These are phyloP conservation scores for Dolichomitus sp. DNA, from an alignment of 2,888 invertebrate species.

Conservation along the genomic window DNA sequence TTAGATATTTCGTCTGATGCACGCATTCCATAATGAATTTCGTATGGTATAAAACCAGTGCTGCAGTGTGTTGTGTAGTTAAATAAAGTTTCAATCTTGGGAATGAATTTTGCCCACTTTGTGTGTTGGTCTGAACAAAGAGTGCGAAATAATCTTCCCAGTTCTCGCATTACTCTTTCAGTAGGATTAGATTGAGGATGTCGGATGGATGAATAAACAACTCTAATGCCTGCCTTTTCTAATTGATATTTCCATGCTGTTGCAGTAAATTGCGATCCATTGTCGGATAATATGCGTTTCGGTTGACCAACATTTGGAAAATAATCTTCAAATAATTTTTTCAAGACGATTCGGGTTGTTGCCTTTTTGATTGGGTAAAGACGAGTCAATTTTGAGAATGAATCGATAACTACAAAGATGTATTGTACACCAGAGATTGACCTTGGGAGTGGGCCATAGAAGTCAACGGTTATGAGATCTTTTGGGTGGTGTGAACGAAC, in stretches of 20 bases:
- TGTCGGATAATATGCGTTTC: background rate
- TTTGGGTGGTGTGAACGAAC: slow-evolving; percentile 33
- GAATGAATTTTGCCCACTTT: too few relatives aligned
- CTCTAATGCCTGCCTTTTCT: background rate
- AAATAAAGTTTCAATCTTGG: too few relatives aligned
- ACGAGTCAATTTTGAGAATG: slow-evolving; percentile 28
- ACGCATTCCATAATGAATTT: too few relatives aligned
- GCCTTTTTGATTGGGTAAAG: background rate
- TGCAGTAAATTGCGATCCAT: background rate
- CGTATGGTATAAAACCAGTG: too few relatives aligned
- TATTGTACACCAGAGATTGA: slow-evolving; percentile 57
- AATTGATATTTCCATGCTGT: background rate
- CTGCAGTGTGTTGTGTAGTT: too few relatives aligned
- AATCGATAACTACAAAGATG: slow-evolving; percentile 42
- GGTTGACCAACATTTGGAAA: background rate
- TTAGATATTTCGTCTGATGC: too few relatives aligned
- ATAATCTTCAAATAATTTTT: background rate
- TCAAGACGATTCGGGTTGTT: background rate
- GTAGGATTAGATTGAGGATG: too few relatives aligned
- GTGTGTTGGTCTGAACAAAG: too few relatives aligned
- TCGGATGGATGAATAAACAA: too few relatives aligned
- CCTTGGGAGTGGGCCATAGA: slow-evolving; percentile 58
- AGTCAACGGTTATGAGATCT: slow-evolving; percentile 60
- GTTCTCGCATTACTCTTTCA: too few relatives aligned
- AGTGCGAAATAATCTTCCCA: too few relatives aligned